Evolutionary conservation across 2,888 invertebrate species (phyloP).

Genomic region (Platycnemis pennipes): DNA sequence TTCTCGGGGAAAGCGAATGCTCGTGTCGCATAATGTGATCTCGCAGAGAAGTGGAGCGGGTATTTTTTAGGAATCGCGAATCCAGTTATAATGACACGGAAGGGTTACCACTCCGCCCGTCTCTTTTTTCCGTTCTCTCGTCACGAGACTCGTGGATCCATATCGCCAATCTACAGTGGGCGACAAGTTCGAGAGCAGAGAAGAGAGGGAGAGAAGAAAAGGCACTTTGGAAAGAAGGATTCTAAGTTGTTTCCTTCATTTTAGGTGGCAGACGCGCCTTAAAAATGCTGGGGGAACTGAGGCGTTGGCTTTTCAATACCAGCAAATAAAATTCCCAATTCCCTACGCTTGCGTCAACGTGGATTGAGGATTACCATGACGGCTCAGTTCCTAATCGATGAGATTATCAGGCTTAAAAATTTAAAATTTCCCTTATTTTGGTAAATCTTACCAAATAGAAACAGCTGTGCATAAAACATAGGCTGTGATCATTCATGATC

Average conservation of each 20-base stretch:
- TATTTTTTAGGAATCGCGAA: constrained; percentile 4
- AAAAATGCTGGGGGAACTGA: too few species aligned
- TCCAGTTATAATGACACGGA: background rate
- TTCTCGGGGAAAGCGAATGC: background rate
- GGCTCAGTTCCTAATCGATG: too few species aligned
- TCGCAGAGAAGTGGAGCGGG: background rate
- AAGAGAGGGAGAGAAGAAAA: background rate
- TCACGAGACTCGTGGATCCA: background rate
- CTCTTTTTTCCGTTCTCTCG: background rate
- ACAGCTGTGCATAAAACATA: too few species aligned
- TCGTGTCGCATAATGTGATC: background rate
- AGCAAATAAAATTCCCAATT: too few species aligned
- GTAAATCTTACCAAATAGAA: too few species aligned
- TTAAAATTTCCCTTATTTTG: too few species aligned
- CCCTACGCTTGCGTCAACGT: too few species aligned
- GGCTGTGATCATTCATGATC: too few species aligned
- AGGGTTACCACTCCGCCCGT: background rate
- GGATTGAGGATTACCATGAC: too few species aligned
- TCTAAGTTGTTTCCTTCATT: background rate
- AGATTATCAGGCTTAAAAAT: too few species aligned
- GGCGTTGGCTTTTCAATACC: too few species aligned
- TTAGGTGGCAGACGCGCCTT: background rate
- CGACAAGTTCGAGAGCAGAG: background rate
- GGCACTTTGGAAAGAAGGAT: background rate
- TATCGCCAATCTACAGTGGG: background rate